phyloP scores from a whole-genome alignment of 2,888 invertebrate species.

The Schrankia costaestrigalis region DNA sequence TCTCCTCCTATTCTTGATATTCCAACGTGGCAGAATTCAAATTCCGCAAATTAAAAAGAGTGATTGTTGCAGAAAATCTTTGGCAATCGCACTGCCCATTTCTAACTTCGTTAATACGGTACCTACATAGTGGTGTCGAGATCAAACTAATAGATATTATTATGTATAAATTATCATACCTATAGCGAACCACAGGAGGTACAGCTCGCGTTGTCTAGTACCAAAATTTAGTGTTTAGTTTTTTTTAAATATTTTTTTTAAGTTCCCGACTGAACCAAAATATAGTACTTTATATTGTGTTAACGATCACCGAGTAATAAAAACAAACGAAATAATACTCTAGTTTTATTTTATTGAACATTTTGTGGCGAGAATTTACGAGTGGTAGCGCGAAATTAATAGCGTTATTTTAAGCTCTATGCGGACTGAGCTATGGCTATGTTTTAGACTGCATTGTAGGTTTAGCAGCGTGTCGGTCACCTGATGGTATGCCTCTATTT shows the following conservation, averaged over 20 bases:
- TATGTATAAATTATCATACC: no score
- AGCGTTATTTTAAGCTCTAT: constrained; percentile 17
- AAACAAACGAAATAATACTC: constrained; percentile 49
- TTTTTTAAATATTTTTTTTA: constrained; percentile 58
- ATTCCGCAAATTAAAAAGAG: no score
- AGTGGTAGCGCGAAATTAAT: constrained; percentile 18
- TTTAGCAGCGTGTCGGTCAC: no score
- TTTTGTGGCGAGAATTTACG: constrained; percentile 12
- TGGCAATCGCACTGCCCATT: no score
- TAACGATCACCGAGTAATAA: constrained; percentile 70
- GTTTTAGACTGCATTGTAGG: no score
- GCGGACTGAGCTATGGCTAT: constrained; percentile 3
- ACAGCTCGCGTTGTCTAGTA: constrained; percentile 59
- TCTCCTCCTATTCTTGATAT: no score
- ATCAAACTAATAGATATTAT: no score
- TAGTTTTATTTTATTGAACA: constrained; percentile 36
- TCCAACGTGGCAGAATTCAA: no score
- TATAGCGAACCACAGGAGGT: constrained; percentile 40
- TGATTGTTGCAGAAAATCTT: no score
- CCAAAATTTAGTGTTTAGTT: constrained; percentile 74
- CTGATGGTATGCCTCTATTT: no score
- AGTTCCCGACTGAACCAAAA: constrained; percentile 81
- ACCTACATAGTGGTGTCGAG: no score
- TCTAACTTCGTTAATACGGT: no score
- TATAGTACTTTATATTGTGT: constrained; percentile 72